Base-by-base conservation (phyloP, 2,797 vertebrate genomes). In the Falco biarmicus region DNA sequence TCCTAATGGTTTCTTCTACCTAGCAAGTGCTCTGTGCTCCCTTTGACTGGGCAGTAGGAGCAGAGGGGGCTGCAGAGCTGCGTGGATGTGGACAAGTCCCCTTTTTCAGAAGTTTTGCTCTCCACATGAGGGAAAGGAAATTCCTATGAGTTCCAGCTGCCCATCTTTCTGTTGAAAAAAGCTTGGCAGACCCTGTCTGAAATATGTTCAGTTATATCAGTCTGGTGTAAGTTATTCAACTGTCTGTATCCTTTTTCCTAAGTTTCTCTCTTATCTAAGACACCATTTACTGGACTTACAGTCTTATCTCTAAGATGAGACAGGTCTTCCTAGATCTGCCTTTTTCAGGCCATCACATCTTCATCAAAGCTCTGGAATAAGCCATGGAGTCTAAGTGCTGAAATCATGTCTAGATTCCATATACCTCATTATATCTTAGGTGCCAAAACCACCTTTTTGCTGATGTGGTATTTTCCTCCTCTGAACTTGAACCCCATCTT, bases 21-120 rank as follows among this genome's bases (percentile, higher is more conserved):
- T 1, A 43, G 20, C 0, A 1, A 60, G 8, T 15, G 15, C 19
- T 31, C 28, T 29, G 17, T 4, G 6, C 10, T 82, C 29, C 47
- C 29, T 74, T 59, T 41, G 47, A 21, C 17, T 39, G 7, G 0
- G 8, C 5, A 22, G 41, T 6, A 84, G 74, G 34, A 93, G 59
- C 34, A 65, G 34, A 70, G 9, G 9, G 17, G 51, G 6, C 32
- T 84, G 45, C 2, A 1, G 24, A 53, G 2, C 5, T 71, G 8
- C 21, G 43, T 53, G 11, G 24, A 60, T 37, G 10, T 18, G 6
- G 8, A 50, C 15, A 9, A 13, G 11, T 22, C 6, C 18, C 22
- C 56, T 48, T 77, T 65, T 41, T 5, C 0, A 0, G 34, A 82
- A 63, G 28, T 43, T 87, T 66, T 1, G 0, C 4, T 71, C 37